Conservation (phyloP, 1,140 invertebrate species). For the Magallana gigas region DNA sequence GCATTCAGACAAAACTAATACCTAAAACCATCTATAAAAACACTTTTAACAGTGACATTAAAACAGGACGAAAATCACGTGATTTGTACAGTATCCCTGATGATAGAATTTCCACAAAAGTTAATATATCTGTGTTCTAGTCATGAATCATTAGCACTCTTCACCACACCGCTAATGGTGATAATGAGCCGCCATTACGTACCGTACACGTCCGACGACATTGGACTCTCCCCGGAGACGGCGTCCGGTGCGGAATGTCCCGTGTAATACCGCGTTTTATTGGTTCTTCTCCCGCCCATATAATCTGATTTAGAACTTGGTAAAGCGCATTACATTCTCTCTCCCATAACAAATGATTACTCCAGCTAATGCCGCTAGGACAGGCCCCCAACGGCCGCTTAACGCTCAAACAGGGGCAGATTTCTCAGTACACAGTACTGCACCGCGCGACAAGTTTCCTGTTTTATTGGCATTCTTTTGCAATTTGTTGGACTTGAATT, state of each 20-base stretch:
- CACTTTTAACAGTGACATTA: neutral
- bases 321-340: conserved; percentile 33
- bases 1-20: too few relatives aligned
- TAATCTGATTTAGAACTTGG: conserved; percentile 37
- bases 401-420: neutral
- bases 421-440: neutral
- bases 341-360: conserved; percentile 35
- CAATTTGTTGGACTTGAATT: conserved; percentile 1
- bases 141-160: conserved; percentile 21
- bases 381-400: conserved; percentile 21
- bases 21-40: too few relatives aligned
- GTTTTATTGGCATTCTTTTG: conserved; percentile 21
- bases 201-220: neutral
- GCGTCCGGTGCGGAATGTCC: conserved; percentile 2
- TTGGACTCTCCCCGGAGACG: conserved; percentile 30
- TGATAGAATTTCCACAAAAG: conserved; percentile 17
- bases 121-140: conserved; percentile 14
- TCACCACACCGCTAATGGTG: conserved; percentile 11
- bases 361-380: conserved; percentile 7
- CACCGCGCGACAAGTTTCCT: neutral
- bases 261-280: conserved; percentile 37
- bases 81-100: neutral
- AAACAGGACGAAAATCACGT: neutral
- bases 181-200: conserved; percentile 41
- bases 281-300: conserved; percentile 40